A percentile compares a stretch with the other conserved stretches of the same genome.
Evolutionary conservation across 2,113 vertebrate species (phyloP).

Genomic region (Smithornis capensis): DNA sequence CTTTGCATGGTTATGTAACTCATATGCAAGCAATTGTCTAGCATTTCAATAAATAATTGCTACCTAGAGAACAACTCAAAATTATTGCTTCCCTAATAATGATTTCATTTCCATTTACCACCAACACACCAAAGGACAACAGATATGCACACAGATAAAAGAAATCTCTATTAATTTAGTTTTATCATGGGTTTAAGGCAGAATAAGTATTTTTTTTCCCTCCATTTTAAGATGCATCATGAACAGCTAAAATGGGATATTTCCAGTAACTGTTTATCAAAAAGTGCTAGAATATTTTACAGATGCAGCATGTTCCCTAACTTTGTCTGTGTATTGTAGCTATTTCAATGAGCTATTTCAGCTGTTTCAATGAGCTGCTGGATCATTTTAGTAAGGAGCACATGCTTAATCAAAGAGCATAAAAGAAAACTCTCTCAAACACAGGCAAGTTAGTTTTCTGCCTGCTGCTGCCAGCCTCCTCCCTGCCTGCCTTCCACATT

Average conservation of each 20-base stretch:
- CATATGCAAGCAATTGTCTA: slow-evolving; percentile 64
- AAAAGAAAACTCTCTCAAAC: not conserved
- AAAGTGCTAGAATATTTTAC: not conserved
- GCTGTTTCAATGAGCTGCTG: not conserved
- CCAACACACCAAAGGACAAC: slow-evolving; percentile 37
- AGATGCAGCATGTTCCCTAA: not conserved
- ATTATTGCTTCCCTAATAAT: slow-evolving; percentile 73
- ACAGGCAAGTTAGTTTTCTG: not conserved
- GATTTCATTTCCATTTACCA: slow-evolving; percentile 41
- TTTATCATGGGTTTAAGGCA: slow-evolving; percentile 69
- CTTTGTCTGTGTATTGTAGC: not conserved
- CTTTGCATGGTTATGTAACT: slow-evolving; percentile 26
- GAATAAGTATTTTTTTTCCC: slow-evolving; percentile 22
- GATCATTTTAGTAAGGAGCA: not conserved
- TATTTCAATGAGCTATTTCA: not conserved
- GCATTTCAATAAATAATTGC: slow-evolving; percentile 75
- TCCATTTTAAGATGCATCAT: not conserved
- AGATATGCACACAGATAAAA: slow-evolving; percentile 28
- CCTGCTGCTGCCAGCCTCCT: not conserved
- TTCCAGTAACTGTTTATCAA: not conserved
- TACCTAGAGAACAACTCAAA: slow-evolving; percentile 58
- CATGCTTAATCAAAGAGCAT: not conserved
- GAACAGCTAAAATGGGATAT: not conserved
- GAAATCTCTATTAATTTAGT: slow-evolving; percentile 17
- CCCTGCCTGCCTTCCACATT: not conserved